Evolutionary conservation across 2,113 vertebrate genomes (phyloP).

Genomic region (Scytalopus superciliaris): DNA sequence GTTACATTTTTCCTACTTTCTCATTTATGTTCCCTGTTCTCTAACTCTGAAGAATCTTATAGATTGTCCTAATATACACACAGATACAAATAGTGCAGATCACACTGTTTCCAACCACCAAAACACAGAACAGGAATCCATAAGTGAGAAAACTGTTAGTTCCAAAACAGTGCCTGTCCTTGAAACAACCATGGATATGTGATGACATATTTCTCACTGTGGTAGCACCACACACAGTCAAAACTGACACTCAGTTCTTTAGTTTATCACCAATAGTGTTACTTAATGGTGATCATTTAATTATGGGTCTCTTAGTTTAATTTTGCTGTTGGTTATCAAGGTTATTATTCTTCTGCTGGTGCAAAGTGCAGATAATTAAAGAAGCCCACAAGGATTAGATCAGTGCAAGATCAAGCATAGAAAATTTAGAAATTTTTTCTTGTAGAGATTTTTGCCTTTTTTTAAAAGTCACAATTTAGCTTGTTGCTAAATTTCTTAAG

Average conservation of each 20-base stretch:
- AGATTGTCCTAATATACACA: neutral
- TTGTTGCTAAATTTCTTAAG: neutral
- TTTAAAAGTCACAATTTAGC: neutral
- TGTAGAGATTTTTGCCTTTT: neutral
- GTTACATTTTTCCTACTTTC: neutral
- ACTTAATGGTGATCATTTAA: neutral
- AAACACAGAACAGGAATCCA: neutral
- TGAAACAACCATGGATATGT: neutral
- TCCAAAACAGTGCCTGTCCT: neutral
- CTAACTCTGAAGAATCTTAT: neutral
- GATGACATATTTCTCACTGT: neutral
- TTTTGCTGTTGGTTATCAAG: neutral
- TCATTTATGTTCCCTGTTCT: neutral
- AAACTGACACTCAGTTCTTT: neutral
- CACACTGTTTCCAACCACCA: neutral
- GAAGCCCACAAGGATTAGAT: neutral
- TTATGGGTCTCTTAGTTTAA: neutral
- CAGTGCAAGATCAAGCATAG: neutral
- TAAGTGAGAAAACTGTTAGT: neutral
- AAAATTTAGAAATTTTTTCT: neutral
- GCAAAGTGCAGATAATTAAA: neutral
- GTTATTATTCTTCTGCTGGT: neutral
- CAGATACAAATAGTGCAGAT: neutral
- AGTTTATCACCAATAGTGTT: neutral
- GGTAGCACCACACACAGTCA: too few relatives aligned